These are phyloP conservation scores for Microcebus tavaratra DNA, from an alignment of 2,113 vertebrate genomes.

Conservation along the genomic window DNA sequence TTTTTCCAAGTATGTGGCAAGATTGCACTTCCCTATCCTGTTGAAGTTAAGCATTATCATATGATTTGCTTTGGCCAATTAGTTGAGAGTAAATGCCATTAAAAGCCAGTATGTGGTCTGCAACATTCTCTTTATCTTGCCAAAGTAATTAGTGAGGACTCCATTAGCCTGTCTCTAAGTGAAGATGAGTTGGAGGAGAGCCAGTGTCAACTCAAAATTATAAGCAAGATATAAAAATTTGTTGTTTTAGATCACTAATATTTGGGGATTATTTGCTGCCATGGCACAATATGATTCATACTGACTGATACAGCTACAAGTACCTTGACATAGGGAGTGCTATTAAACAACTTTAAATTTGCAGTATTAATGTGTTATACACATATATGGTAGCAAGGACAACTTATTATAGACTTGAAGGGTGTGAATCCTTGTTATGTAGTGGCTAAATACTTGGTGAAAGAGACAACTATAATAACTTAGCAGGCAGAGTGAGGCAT, in stretches of 20 bases:
- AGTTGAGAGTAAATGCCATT: background rate
- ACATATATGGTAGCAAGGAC: background rate
- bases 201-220: background rate
- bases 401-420: background rate
- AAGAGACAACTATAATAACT: background rate
- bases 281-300: background rate
- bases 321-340: background rate
- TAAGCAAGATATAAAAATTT: background rate
- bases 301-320: background rate
- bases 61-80: background rate
- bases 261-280: background rate
- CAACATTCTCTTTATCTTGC: background rate
- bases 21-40: background rate
- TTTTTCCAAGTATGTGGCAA: background rate
- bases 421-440: background rate
- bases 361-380: background rate
- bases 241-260: background rate
- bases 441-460: background rate
- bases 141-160: background rate
- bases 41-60: background rate
- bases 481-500: background rate
- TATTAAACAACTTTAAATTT: background rate
- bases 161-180: background rate
- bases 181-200: background rate
- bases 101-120: background rate